These are phyloP conservation scores for Cynopterus brachyotis DNA, from an alignment of 2,113 vertebrate genomes.

Conservation along the genomic window DNA sequence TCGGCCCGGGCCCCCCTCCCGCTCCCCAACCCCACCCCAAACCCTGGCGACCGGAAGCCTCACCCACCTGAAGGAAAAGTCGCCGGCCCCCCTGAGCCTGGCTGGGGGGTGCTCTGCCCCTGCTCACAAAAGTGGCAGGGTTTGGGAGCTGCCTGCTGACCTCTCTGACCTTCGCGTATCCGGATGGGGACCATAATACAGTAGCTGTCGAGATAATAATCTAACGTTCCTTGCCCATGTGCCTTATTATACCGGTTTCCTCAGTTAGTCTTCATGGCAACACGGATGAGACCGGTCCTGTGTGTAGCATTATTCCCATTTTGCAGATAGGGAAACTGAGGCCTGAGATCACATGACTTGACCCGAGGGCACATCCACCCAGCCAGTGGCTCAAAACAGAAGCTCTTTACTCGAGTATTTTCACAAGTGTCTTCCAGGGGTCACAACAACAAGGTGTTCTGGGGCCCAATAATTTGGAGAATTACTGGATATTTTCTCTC, in stretches of 20 bases:
- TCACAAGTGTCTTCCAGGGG: not conserved
- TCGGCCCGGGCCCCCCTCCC: not conserved
- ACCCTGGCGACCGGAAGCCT: not conserved
- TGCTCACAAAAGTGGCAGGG: not conserved
- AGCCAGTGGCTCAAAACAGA: not conserved
- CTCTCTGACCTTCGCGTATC: not conserved
- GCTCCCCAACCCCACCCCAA: not conserved
- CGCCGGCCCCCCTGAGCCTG: not conserved
- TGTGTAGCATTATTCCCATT: not conserved
- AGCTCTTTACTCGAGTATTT: not conserved
- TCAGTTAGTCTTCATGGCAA: not conserved
- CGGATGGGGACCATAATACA: too few species aligned
- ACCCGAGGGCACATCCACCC: not conserved
- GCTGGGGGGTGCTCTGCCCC: not conserved
- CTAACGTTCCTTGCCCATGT: too few species aligned
- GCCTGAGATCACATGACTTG: not conserved
- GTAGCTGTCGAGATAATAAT: accelerated
- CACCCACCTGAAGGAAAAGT: not conserved
- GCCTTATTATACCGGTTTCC: not conserved
- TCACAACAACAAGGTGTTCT: not conserved
- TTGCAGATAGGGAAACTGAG: not conserved
- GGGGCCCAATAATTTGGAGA: not conserved
- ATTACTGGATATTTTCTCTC: too few species aligned
- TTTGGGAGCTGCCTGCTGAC: not conserved
- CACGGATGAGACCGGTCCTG: not conserved